Base-by-base conservation (phyloP, 2,113 vertebrate genomes). In the Collichthys lucidus region DNA sequence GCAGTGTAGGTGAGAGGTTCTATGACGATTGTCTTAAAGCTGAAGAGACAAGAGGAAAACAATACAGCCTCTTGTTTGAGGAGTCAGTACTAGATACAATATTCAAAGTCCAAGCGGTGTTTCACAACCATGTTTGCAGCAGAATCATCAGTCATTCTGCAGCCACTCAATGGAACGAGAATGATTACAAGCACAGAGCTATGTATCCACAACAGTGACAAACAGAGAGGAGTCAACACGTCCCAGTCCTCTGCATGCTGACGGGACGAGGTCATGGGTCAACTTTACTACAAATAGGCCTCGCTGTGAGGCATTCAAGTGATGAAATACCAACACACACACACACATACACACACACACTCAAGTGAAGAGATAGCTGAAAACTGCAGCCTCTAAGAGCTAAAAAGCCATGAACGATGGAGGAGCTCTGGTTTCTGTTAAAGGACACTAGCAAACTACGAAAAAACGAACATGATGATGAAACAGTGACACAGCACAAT, bases 281-380 rank as follows among this genome's bases (percentile, higher is more conserved):
- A 85, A 3, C 65, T 78, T 77, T 59, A 72, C 84, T 72, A 80
- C 72, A 83, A 83, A 87, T 56, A 90, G 69, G 55, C n/a, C 59
- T 46, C 68, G 71, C 56, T 76, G 50, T 71, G 67, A 76, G 40
- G 80, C 61, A 65, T 76, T 74, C 52, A 20, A 62, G 82, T 56
- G 79, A 86, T 90, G 85, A 88, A 66, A 56, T 11, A n/a, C 15
- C 60, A 24, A 67, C 29, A 42, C 11, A 55, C 2, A n/a, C 31
- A n/a, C 50, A 46, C 35, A 40, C 35, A 9, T 7, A 9, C 35
- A 35, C 46, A 71, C 47, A 67, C 8, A 11, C 15, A 59, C 15
- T 61, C 6, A n/a, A 46, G 31, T 47, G 29, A 75, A 8, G 47
- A 70, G 60, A 85, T 76, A 79, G 71, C 65, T 59, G 55, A 47